A percentile compares a stretch with the other conserved stretches of the same genome.
These are phyloP conservation scores for Lathronympha strigana DNA, from an alignment of 2,888 invertebrate genomes.

Conservation along the genomic window DNA sequence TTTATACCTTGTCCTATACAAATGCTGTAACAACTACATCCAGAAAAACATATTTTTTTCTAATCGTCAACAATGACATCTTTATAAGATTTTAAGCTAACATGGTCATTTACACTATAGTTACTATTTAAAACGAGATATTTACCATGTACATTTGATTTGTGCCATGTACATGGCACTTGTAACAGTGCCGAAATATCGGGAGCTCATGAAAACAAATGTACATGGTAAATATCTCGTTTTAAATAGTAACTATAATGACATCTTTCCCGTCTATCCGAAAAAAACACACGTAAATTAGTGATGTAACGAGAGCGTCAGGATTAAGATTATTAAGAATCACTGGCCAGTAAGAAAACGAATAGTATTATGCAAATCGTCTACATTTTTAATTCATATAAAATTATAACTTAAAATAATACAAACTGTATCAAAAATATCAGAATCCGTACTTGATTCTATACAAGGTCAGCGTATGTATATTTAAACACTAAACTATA, in stretches of 20 bases:
- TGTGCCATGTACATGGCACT: too few relatives aligned
- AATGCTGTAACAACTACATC: background rate
- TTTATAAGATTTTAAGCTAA: too few relatives aligned
- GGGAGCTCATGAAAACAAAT: too few relatives aligned
- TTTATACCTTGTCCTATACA: background rate
- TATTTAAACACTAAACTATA: conserved; percentile 17
- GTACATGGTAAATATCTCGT: too few relatives aligned
- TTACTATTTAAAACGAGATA: too few relatives aligned
- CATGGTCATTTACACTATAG: too few relatives aligned
- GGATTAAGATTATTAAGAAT: conserved; percentile 35
- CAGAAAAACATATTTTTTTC: conserved; percentile 25
- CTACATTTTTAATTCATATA: conserved; percentile 2
- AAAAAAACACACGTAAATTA: conserved; percentile 36
- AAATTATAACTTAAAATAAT: background rate
- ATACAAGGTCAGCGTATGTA: conserved; percentile 8
- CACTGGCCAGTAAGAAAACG: conserved; percentile 12
- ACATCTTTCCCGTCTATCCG: conserved; percentile 22
- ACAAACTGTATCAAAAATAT: background rate
- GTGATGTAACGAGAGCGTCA: conserved; percentile 38
- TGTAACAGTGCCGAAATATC: too few relatives aligned
- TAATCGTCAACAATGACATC: conserved; percentile 32
- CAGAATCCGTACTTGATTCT: background rate
- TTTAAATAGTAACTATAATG: too few relatives aligned
- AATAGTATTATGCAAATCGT: conserved; percentile 29
- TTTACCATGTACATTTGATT: too few relatives aligned